These are phyloP conservation scores for Pterocles burchelli DNA, from an alignment of 2,113 vertebrate genomes.

Conservation along the genomic window DNA sequence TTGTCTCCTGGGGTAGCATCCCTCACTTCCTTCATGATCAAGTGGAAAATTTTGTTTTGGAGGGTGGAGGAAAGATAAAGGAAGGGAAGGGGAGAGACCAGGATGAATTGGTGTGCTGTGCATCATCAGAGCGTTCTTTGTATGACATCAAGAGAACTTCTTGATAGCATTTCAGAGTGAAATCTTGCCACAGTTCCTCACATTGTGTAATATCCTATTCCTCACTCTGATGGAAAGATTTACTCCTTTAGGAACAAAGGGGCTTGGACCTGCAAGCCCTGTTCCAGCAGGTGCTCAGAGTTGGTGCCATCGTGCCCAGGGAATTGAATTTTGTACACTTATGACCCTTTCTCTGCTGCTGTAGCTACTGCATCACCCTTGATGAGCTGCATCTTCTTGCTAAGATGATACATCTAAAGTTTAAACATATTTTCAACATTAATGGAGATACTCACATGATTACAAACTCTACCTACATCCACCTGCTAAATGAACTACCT, in stretches of 20 bases:
- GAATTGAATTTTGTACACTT: neutral
- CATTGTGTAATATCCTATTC: neutral
- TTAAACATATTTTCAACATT: neutral
- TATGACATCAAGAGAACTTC: neutral
- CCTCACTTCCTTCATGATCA: constrained; percentile 38
- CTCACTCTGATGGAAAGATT: neutral
- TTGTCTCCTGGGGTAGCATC: neutral
- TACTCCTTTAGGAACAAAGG: neutral
- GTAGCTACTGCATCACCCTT: neutral
- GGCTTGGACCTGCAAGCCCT: neutral
- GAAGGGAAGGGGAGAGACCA: neutral
- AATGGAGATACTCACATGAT: neutral
- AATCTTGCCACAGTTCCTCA: neutral
- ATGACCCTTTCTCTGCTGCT: neutral
- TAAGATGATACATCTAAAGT: neutral
- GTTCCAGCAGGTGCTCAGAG: neutral
- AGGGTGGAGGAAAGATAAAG: constrained; percentile 9
- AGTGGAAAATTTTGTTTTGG: neutral
- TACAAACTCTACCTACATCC: neutral
- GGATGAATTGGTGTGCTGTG: neutral
- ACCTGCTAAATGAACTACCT: neutral
- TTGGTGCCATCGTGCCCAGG: neutral
- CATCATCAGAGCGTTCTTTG: neutral
- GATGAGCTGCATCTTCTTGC: neutral
- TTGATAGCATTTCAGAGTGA: neutral